Conservation (phyloP, 2,113 vertebrate species). For the Leptobrachium leishanense region DNA sequence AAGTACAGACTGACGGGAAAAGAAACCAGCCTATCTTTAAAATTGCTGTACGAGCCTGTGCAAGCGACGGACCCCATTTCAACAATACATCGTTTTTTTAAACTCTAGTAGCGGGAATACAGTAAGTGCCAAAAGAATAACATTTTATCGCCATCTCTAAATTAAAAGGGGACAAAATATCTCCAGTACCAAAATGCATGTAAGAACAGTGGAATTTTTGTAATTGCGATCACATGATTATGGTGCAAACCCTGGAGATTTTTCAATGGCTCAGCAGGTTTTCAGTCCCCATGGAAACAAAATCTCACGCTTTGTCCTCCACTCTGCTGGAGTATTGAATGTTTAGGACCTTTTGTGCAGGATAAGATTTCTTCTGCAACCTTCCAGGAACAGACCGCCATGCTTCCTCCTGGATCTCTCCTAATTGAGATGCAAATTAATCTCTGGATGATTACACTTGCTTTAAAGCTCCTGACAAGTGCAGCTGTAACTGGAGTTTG, state of each 20-base stretch:
- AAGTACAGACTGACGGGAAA: too few relatives aligned
- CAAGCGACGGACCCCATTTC: too few relatives aligned
- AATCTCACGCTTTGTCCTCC: constrained; percentile 75
- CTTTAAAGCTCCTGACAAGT: constrained; percentile 89
- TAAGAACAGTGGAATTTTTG: constrained; percentile 68
- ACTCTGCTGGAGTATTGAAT: constrained; percentile 74
- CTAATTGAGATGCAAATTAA: constrained; percentile 96
- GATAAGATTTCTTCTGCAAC: constrained; percentile 82
- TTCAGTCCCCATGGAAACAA: constrained; percentile 86
- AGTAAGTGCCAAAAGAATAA: too few relatives aligned
- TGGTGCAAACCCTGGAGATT: constrained; percentile 60
- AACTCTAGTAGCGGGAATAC: too few relatives aligned
- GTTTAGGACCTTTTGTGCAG: constrained; percentile 74
- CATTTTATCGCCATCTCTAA: too few relatives aligned
- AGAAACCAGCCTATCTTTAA: too few relatives aligned
- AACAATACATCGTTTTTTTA: too few relatives aligned
- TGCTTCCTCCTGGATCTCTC: constrained; percentile 74
- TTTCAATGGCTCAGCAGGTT: constrained; percentile 67
- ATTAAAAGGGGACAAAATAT: constrained; percentile 22
- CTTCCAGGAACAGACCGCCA: constrained; percentile 71
- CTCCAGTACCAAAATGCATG: constrained; percentile 56
- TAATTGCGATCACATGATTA: constrained; percentile 70
- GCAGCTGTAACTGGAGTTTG: constrained; percentile 90
- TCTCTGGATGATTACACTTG: constrained; percentile 92
- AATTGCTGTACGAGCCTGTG: too few relatives aligned